These are phyloP conservation scores for Agelastica alni DNA, from an alignment of 2,888 invertebrate species.

Conservation along the genomic window DNA sequence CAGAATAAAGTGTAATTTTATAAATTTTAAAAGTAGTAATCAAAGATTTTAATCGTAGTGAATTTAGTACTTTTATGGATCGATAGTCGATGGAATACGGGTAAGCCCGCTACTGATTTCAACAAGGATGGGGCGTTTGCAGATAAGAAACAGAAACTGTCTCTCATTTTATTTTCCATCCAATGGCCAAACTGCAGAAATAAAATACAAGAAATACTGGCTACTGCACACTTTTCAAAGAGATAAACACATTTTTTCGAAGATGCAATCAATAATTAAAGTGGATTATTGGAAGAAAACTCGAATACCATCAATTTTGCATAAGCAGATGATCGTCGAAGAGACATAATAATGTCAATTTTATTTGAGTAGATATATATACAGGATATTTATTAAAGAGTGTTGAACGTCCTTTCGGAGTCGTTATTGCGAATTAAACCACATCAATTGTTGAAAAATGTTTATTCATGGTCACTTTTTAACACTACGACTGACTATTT, in stretches of 20 bases:
- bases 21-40: too few relatives aligned
- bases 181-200: conserved; percentile 48
- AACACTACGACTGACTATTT: too few relatives aligned
- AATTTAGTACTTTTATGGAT: too few relatives aligned
- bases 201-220: conserved; percentile 54
- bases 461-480: too few relatives aligned
- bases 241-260: conserved; percentile 39
- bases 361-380: conserved; percentile 18
- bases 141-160: conserved; percentile 42
- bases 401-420: too few relatives aligned
- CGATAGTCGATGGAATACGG: too few relatives aligned
- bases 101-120: conserved; percentile 15
- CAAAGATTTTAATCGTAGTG: too few relatives aligned
- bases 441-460: too few relatives aligned
- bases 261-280: conserved; percentile 33
- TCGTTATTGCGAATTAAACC: too few relatives aligned
- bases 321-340: conserved; percentile 19
- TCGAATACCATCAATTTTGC: conserved; percentile 25
- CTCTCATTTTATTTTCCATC: conserved; percentile 47
- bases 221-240: conserved; percentile 45
- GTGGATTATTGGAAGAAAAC: conserved; percentile 26
- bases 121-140: conserved; percentile 32
- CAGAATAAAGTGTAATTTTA: too few relatives aligned
- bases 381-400: too few relatives aligned
- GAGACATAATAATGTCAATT: conserved; percentile 23